Evolutionary conservation across 2,888 invertebrate genomes (phyloP).

Genomic region (Drosophila atroscutellata): DNA sequence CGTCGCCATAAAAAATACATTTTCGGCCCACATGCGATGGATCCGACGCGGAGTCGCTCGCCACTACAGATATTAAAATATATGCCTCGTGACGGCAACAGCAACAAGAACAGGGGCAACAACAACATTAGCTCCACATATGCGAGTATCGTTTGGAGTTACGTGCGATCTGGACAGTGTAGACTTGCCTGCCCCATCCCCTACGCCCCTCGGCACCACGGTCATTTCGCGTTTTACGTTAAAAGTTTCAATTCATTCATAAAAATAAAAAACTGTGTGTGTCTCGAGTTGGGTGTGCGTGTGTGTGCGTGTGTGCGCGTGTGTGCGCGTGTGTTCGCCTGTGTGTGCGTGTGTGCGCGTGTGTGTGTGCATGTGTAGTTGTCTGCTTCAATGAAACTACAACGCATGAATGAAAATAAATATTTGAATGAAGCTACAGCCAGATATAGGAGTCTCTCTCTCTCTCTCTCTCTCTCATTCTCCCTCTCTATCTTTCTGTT

Average conservation of each 20-base stretch:
- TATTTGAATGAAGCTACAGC: constrained; percentile 50
- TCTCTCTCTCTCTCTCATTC: not conserved
- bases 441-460: constrained; percentile 38
- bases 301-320: constrained; percentile 15
- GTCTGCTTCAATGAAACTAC: constrained; percentile 65
- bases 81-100: constrained; percentile 70
- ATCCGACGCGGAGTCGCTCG: constrained; percentile 64
- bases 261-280: constrained; percentile 62
- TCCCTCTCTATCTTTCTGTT: not conserved
- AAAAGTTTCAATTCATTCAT: constrained; percentile 81
- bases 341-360: constrained; percentile 8
- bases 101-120: constrained; percentile 14
- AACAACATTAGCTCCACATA: constrained; percentile 31
- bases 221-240: constrained; percentile 67
- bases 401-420: constrained; percentile 62
- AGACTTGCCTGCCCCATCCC: not conserved
- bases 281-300: constrained; percentile 28
- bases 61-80: constrained; percentile 76
- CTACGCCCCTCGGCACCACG: not conserved
- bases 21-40: constrained; percentile 76
- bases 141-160: constrained; percentile 49
- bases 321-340: constrained; percentile 10
- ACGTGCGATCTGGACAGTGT: constrained; percentile 59
- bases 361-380: constrained; percentile 12
- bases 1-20: constrained; percentile 78